Base-by-base conservation (phyloP, 1,140 invertebrate species). In the Drosophila sulfurigaster region DNA sequence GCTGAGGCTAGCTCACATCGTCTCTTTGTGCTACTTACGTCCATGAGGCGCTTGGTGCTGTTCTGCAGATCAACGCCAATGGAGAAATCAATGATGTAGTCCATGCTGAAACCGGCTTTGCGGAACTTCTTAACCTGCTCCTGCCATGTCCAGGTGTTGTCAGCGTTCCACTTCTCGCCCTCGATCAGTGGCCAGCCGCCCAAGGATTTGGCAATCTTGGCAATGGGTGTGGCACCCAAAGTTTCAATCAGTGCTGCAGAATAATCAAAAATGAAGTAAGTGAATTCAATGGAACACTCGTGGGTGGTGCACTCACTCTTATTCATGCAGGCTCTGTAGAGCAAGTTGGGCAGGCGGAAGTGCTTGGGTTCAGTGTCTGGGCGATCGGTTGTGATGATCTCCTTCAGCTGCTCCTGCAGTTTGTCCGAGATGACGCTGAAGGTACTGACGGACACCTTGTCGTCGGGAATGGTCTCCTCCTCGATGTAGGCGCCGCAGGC, bases 71-170 rank as follows among this genome's bases (percentile, higher is more conserved):
- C 97, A 5, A 97, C 96, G 3, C 95, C 95, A 60, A 99, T 96
- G 38, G 96, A 97, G 78, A 99, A 97, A 83, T 98, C 97, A n/a
- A 99, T 94, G 86, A 98, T 96, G 88, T 98, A 98, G 92, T 98
- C 97, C 45, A 97, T 96, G 5, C 96, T 97, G 91, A 97, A 98
- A 3, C 98, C 98, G 4, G 94, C 93, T 54, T 93, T 93, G 15
- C 96, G 94, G 93, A 97, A 98, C 63, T 95, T 96, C 93, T 96
- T 97, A 3, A 98, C 95, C 6, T 95, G 95, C 70, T 97, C 94
- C 80, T 95, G 95, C 97, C 97, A 98, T 49, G 95, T 94, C 92
- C 96, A 98, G 30, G 93, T 93, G 1, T 94, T 91, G 16, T 94
- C 94, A 0, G 94, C 94, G 64, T 96, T 94, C 98, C 98, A 99